Base-by-base conservation (phyloP, 2,888 invertebrate genomes). In the Reticulitermes lucifugus region DNA sequence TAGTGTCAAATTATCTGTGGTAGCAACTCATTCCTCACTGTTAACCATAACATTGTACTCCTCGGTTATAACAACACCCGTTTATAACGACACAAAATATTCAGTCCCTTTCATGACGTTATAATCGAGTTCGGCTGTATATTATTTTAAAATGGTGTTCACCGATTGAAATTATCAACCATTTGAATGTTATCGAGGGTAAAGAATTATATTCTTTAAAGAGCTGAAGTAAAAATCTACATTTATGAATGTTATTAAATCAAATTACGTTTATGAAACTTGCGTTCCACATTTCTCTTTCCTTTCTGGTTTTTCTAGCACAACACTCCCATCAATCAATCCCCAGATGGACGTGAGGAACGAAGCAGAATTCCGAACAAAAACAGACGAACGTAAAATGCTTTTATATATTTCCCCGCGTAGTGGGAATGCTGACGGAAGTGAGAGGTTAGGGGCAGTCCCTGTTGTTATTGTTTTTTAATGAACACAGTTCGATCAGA, bases 401-500 rank as follows among this genome's bases (percentile, higher is more conserved):
- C 65, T 65, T 65, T 65, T 65, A 65, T 65, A n/a, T n/a, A 65
- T 65, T 65, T 12, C 65, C 65, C 25, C n/a, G 4, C 25, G 25
- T 14, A 55, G 55, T 55, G 55, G 55, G 55, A 55, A 14, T 55
- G 0, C 70, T 70, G 73, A 9, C 73, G 25, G 73, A 41, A 73
- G 29, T 29, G 73, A 2, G 73, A 41, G 12, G 35, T 3, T 41
- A 18, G 1, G 2, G 73, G n/a, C n/a, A 41, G 41, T 73, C 3
- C 14, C 18, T 35, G 71, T 71, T 73, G 35, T 73, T 73, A 73
- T 73, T 73, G 73, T 73, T 73, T 73, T 73, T 73, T 73, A 73
- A 73, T 73, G 73, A 73, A 73, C 73, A 29, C 65, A 73, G 73
- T 73, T 35, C 35, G 73, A 73, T 73, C 41, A 73, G 73, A 73